A percentile compares a stretch with the other conserved stretches of the same genome.
phyloP scores from a whole-genome alignment of 1,140 invertebrate species.

The Ladona fulva region DNA sequence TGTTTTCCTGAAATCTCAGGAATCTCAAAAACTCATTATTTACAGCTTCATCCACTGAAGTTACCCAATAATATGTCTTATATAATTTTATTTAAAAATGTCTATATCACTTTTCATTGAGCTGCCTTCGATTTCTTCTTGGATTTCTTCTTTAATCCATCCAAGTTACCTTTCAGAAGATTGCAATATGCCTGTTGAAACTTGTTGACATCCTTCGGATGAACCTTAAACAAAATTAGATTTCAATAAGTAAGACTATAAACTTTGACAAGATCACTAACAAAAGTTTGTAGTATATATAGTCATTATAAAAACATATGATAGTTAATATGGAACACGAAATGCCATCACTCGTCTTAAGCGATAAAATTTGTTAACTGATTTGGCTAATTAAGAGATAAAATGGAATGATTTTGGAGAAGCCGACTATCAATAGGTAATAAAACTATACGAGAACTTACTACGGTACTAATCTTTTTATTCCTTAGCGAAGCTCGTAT shows the following conservation, averaged over 20 bases:
- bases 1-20: too few species aligned
- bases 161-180: conserved; percentile 74
- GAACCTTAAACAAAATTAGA: conserved; percentile 42
- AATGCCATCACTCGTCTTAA: too few species aligned
- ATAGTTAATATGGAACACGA: too few species aligned
- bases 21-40: too few species aligned
- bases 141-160: conserved; percentile 74
- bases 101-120: conserved; percentile 26
- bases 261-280: background rate
- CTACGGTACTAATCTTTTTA: conserved; percentile 70
- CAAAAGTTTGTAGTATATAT: too few species aligned
- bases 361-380: too few species aligned
- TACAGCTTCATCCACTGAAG: too few species aligned
- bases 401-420: too few species aligned
- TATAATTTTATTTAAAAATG: background rate
- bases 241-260: conserved; percentile 14
- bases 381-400: too few species aligned
- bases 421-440: too few species aligned
- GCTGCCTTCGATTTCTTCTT: conserved; percentile 63
- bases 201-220: conserved; percentile 72
- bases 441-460: conserved; percentile 33
- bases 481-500: conserved; percentile 57
- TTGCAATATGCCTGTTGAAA: conserved; percentile 77
- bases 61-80: too few species aligned
- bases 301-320: too few species aligned